Conservation (phyloP, 2,888 invertebrate species). For the Villa cingulata region DNA sequence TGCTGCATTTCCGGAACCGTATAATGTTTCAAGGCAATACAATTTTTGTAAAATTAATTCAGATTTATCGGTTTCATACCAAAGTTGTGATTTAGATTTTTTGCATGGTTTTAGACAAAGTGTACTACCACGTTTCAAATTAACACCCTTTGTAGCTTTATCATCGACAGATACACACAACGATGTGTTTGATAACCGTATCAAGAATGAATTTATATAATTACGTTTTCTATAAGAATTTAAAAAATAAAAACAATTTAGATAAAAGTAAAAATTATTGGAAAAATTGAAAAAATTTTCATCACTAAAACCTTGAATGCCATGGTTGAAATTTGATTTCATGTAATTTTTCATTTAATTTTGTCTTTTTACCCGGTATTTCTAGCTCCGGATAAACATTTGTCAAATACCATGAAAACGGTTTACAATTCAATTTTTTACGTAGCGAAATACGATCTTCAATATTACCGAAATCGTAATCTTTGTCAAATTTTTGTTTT, state of each 20-base stretch:
- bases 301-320: constrained; percentile 63
- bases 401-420: constrained; percentile 86
- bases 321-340: constrained; percentile 61
- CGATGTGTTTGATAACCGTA: constrained; percentile 55
- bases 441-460: constrained; percentile 58
- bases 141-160: not conserved
- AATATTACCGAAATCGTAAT: constrained; percentile 64
- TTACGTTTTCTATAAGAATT: constrained; percentile 51
- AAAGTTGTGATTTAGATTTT: constrained; percentile 49
- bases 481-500: constrained; percentile 35
- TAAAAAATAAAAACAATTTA: constrained; percentile 11
- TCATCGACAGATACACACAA: constrained; percentile 51
- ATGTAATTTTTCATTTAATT: constrained; percentile 33
- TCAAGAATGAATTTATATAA: constrained; percentile 57
- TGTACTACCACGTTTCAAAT: constrained; percentile 54
- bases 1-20: constrained; percentile 37
- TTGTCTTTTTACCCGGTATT: constrained; percentile 47
- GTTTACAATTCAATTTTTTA: constrained; percentile 61
- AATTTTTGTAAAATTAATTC: constrained; percentile 74
- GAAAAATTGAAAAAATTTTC: not conserved
- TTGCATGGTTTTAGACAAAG: constrained; percentile 58
- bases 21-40: constrained; percentile 68
- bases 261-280: too few relatives aligned
- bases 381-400: constrained; percentile 88
- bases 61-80: constrained; percentile 67